Percentiles rank a stretch among this genome's conserved stretches.
phyloP scores from a whole-genome alignment of 2,113 vertebrate species.

The Notothenia coriiceps region DNA sequence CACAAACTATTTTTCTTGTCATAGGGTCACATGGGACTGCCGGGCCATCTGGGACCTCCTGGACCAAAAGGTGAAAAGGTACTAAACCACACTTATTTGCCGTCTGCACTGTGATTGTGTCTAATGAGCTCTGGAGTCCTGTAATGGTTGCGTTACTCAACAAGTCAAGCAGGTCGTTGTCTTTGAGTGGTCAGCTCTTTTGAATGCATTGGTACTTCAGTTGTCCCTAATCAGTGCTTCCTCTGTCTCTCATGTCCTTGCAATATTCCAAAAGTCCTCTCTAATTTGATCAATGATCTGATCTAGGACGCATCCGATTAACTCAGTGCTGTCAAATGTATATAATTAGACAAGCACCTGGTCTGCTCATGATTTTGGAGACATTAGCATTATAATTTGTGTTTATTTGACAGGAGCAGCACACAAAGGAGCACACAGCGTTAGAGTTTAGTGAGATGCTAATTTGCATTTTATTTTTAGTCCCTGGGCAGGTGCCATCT shows the following conservation, averaged over 20 bases:
- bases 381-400: constrained; percentile 58
- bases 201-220: constrained; percentile 18
- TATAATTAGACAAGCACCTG: constrained; percentile 70
- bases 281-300: constrained; percentile 55
- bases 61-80: constrained; percentile 97
- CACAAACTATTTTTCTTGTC: constrained; percentile 42
- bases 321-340: constrained; percentile 54
- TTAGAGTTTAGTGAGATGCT: constrained; percentile 29
- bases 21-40: constrained; percentile 91
- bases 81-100: constrained; percentile 37
- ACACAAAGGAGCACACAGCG: constrained; percentile 39
- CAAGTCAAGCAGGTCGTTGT: constrained; percentile 18
- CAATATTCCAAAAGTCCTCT: constrained; percentile 39
- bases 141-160: constrained; percentile 5
- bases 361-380: constrained; percentile 46
- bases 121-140: constrained; percentile 30
- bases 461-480: constrained; percentile 46
- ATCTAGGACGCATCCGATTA: constrained; percentile 58
- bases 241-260: constrained; percentile 29
- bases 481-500: constrained; percentile 62
- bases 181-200: constrained; percentile 22
- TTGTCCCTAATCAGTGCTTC: constrained; percentile 53
- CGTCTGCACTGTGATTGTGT: constrained; percentile 13
- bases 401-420: constrained; percentile 64
- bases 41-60: constrained; percentile 89